phyloP scores from a whole-genome alignment of 2,113 vertebrate species.

The Tichodroma muraria region DNA sequence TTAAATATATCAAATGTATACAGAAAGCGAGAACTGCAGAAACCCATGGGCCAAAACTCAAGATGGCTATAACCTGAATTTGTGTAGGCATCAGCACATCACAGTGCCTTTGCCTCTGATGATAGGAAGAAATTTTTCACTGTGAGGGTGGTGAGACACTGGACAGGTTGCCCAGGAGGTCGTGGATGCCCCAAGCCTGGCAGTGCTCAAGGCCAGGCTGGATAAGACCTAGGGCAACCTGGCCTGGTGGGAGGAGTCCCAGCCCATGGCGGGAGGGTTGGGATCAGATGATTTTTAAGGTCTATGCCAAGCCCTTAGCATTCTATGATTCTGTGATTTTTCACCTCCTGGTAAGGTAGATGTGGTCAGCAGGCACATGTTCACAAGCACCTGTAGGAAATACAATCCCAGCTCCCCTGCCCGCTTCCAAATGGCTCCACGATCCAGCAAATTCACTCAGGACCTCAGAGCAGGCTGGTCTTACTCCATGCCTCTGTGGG shows the following conservation, averaged over 20 bases:
- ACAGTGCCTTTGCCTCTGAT: neutral
- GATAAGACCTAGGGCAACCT: neutral
- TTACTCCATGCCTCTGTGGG: neutral
- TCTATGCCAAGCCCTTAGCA: neutral
- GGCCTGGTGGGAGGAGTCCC: neutral
- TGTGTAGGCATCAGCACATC: neutral
- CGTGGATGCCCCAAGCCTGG: neutral
- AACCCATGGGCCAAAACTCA: neutral
- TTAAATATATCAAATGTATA: neutral
- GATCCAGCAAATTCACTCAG: neutral
- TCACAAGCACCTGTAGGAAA: neutral
- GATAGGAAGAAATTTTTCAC: neutral
- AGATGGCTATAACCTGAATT: neutral
- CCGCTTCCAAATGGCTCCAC: neutral
- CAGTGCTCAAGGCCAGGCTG: neutral
- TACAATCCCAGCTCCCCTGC: rapidly evolving
- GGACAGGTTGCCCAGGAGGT: neutral
- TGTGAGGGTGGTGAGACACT: neutral
- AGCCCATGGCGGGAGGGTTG: neutral
- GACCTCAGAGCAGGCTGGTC: neutral
- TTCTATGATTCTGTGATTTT: neutral
- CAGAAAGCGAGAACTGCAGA: neutral
- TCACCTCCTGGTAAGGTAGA: neutral
- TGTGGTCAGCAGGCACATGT: neutral
- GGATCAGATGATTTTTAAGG: neutral